A percentile compares a stretch with the other conserved stretches of the same genome.
These are phyloP conservation scores for Cremastobaeus sp. DNA, from an alignment of 2,888 invertebrate species.

Conservation along the genomic window DNA sequence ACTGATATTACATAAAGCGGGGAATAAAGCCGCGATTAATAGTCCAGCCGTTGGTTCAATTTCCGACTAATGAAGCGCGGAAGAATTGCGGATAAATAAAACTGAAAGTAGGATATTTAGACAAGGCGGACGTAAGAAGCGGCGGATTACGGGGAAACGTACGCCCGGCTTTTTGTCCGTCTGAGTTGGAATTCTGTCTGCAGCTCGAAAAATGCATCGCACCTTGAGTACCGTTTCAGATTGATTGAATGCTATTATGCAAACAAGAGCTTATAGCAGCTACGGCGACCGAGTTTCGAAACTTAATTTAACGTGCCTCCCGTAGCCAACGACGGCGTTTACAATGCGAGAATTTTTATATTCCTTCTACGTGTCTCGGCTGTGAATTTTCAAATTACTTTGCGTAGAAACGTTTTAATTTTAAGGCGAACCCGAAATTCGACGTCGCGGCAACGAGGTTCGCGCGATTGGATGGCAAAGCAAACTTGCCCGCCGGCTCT, in stretches of 20 bases:
- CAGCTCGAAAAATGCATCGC: conserved; percentile 56
- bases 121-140: conserved; percentile 24
- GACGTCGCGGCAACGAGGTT: conserved; percentile 33
- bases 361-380: conserved; percentile 44
- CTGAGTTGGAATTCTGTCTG: conserved; percentile 50
- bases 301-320: conserved; percentile 59
- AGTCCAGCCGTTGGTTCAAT: background rate
- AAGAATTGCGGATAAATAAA: conserved; percentile 14
- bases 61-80: conserved; percentile 1
- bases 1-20: background rate
- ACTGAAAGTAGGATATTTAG: conserved; percentile 12
- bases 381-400: conserved; percentile 48
- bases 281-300: conserved; percentile 59
- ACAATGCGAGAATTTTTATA: conserved; percentile 60
- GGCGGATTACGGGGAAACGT: conserved; percentile 44
- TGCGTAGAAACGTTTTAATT: conserved; percentile 57
- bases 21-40: conserved; percentile 6
- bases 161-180: conserved; percentile 46
- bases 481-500: conserved; percentile 8
- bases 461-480: conserved; percentile 34
- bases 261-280: conserved; percentile 60
- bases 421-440: conserved; percentile 39
- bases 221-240: conserved; percentile 60
- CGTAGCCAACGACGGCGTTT: conserved; percentile 50
- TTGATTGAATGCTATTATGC: conserved; percentile 61